Evolutionary conservation across 2,113 vertebrate species (phyloP).

Genomic region (Corythaeola cristata): DNA sequence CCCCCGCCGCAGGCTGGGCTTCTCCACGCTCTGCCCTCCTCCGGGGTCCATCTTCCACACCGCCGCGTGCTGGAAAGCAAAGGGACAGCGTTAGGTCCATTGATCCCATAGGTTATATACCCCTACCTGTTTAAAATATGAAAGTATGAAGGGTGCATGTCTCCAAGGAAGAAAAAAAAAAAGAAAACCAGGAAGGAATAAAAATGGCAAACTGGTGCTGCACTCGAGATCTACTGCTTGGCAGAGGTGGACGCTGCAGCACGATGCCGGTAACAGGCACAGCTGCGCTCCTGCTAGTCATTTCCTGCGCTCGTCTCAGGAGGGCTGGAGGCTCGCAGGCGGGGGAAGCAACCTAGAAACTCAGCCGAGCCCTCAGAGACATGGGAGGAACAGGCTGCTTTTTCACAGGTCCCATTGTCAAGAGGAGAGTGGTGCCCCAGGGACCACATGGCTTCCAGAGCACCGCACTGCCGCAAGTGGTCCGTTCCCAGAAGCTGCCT

Average conservation of each 20-base stretch:
- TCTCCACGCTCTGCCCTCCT: neutral
- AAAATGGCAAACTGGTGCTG: neutral
- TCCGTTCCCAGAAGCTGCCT: neutral
- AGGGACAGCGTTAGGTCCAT: conserved; percentile 16
- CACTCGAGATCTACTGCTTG: neutral
- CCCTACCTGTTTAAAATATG: neutral
- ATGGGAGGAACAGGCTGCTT: neutral
- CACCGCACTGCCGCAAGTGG: rapidly evolving
- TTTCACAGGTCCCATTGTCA: neutral
- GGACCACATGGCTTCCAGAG: rapidly evolving
- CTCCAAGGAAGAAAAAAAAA: neutral
- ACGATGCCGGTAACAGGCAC: rapidly evolving
- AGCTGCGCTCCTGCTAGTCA: neutral
- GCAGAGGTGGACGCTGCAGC: neutral
- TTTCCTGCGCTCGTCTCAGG: neutral
- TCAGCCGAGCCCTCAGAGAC: neutral
- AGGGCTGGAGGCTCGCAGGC: neutral
- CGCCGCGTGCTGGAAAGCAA: neutral
- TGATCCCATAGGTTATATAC: rapidly evolving
- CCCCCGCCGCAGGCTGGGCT: neutral
- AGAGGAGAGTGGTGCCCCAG: neutral
- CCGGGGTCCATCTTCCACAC: neutral
- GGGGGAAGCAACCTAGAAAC: conserved; percentile 8
- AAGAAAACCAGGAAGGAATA: neutral
- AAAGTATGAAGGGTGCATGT: neutral